phyloP scores from a whole-genome alignment of 92 coral and sea anemone species.

The Montipora capitata region DNA sequence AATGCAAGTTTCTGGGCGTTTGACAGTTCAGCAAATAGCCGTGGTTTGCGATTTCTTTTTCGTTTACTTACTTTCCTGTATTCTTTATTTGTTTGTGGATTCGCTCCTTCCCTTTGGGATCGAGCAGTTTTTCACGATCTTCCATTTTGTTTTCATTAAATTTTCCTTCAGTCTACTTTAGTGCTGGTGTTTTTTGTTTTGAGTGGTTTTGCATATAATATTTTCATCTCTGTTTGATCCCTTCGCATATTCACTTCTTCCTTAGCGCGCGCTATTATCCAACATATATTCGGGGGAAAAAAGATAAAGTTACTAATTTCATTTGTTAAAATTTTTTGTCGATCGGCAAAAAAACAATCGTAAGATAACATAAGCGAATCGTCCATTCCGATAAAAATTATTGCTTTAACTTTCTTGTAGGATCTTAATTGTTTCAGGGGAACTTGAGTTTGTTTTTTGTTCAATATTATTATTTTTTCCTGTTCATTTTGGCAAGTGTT shows the following conservation, averaged over 20 bases:
- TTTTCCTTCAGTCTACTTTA: constrained; percentile 80
- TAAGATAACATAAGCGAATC: constrained; percentile 47
- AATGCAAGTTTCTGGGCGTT: constrained; percentile 40
- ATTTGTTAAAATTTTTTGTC: constrained; percentile 52
- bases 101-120: constrained; percentile 66
- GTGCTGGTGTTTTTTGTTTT: constrained; percentile 76
- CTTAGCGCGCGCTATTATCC: constrained; percentile 56
- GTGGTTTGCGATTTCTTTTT: constrained; percentile 76
- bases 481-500: constrained; percentile 34
- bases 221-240: constrained; percentile 43
- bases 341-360: constrained; percentile 41
- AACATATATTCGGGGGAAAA: constrained; percentile 21
- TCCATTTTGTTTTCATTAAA: constrained; percentile 91
- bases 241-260: constrained; percentile 31
- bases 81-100: constrained; percentile 80
- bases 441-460: constrained; percentile 28
- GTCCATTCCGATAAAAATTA: constrained; percentile 23
- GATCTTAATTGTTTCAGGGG: constrained; percentile 52
- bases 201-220: constrained; percentile 53
- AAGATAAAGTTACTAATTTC: constrained; percentile 57
- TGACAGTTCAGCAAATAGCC: constrained; percentile 65
- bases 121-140: constrained; percentile 44
- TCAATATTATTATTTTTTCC: not conserved
- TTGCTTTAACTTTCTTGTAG: constrained; percentile 53
- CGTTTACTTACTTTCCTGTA: constrained; percentile 78